These are phyloP conservation scores for Pseudomyrmex dendroicus DNA, from an alignment of 1,140 invertebrate genomes.

Conservation along the genomic window DNA sequence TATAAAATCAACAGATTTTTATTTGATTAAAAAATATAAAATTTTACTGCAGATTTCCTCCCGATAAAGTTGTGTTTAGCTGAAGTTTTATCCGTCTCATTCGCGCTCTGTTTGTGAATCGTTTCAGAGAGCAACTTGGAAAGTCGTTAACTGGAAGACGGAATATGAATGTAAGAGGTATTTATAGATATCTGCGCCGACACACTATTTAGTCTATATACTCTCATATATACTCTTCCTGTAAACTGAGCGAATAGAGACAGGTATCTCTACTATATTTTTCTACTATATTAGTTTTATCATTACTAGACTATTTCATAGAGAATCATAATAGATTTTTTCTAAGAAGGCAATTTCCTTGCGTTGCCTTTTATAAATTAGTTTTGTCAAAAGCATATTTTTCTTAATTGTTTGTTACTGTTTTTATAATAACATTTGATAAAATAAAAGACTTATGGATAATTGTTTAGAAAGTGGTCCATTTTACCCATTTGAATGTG, in stretches of 20 bases:
- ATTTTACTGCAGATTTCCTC: neutral
- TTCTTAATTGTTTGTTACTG: neutral
- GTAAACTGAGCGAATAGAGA: slow-evolving; percentile 24
- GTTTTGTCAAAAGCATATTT: neutral
- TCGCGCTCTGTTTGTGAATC: neutral
- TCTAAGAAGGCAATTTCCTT: slow-evolving; percentile 16
- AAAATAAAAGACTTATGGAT: neutral
- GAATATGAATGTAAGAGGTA: slow-evolving; percentile 33
- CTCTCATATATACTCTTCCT: slow-evolving; percentile 54
- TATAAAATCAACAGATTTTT: neutral
- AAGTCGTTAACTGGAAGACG: slow-evolving; percentile 43
- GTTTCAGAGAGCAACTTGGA: slow-evolving; percentile 40
- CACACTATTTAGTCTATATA: slow-evolving; percentile 24
- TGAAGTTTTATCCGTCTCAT: slow-evolving; percentile 6
- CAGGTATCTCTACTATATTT: slow-evolving; percentile 23
- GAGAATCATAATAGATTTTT: slow-evolving; percentile 14
- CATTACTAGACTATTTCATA: slow-evolving; percentile 6
- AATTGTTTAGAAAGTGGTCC: neutral
- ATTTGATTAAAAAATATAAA: slow-evolving; percentile 1
- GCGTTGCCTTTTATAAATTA: slow-evolving; percentile 13
- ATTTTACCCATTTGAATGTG: no score
- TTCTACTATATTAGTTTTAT: neutral
- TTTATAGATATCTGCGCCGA: slow-evolving; percentile 33
- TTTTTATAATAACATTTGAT: neutral
- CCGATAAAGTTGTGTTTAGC: neutral